A percentile compares a stretch with the other conserved stretches of the same genome.
phyloP scores from a whole-genome alignment of 2,797 vertebrate species.

The Bradypus variegatus region DNA sequence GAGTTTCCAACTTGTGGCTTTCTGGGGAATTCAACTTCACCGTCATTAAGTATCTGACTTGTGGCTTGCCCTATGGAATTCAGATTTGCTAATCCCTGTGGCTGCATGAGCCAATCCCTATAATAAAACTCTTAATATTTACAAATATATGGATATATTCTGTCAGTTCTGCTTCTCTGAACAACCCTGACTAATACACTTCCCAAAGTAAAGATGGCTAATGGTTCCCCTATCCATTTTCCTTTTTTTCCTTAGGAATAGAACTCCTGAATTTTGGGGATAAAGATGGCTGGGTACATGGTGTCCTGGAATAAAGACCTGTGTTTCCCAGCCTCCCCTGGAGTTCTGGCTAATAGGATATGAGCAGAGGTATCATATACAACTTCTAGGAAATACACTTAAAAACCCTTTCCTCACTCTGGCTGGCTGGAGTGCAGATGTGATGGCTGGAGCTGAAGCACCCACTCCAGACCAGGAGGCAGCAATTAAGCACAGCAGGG shows the following conservation, averaged over 20 bases:
- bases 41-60: too few species aligned
- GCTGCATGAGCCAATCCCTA: too few species aligned
- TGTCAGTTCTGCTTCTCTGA: too few species aligned
- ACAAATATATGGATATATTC: too few species aligned
- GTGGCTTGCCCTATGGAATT: too few species aligned
- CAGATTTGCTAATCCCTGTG: too few species aligned
- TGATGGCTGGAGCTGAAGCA: neutral
- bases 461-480: neutral
- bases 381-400: neutral
- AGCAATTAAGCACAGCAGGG: neutral
- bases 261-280: too few species aligned
- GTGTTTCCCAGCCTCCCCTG: neutral
- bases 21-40: too few species aligned
- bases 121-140: too few species aligned
- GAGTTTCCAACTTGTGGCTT: too few species aligned
- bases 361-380: neutral
- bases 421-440: neutral
- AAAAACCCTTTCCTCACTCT: neutral
- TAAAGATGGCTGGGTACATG: too few species aligned
- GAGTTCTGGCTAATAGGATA: neutral
- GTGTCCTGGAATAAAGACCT: neutral
- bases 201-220: neutral
- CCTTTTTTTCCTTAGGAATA: neutral
- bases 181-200: neutral
- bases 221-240: neutral